These are phyloP conservation scores for Cephus rjabovi DNA, from an alignment of 2,888 invertebrate species.

Conservation along the genomic window DNA sequence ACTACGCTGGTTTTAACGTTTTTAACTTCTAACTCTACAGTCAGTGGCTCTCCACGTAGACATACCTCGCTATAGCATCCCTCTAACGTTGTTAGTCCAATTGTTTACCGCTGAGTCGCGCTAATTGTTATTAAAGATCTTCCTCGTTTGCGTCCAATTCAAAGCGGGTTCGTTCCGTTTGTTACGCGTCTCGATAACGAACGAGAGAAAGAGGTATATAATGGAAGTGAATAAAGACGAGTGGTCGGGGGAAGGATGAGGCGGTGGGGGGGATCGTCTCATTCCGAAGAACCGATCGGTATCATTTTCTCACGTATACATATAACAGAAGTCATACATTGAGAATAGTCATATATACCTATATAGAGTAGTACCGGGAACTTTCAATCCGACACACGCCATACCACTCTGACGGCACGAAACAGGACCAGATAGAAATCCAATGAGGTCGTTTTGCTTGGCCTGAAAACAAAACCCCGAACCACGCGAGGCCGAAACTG, in stretches of 20 bases:
- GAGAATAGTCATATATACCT: too few species aligned
- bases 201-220: too few species aligned
- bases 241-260: too few species aligned
- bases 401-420: too few species aligned
- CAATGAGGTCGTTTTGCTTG: slow-evolving; percentile 2
- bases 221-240: too few species aligned
- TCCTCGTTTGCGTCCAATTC: slow-evolving; percentile 36
- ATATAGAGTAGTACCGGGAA: too few species aligned
- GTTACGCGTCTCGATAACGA: background rate
- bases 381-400: too few species aligned
- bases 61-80: background rate
- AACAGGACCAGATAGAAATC: too few species aligned
- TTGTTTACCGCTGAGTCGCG: slow-evolving; percentile 33
- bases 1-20: background rate
- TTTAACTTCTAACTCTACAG: background rate
- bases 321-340: too few species aligned
- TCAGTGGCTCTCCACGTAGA: background rate
- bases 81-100: slow-evolving; percentile 32
- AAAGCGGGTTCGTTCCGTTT: slow-evolving; percentile 11
- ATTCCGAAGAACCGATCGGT: too few species aligned
- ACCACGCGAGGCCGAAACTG: background rate
- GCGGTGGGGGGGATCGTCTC: too few species aligned
- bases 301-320: too few species aligned
- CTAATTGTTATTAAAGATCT: slow-evolving; percentile 40
- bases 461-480: slow-evolving; percentile 9